phyloP scores from a whole-genome alignment of 2,888 invertebrate genomes.

The Cantharis flavilabris region DNA sequence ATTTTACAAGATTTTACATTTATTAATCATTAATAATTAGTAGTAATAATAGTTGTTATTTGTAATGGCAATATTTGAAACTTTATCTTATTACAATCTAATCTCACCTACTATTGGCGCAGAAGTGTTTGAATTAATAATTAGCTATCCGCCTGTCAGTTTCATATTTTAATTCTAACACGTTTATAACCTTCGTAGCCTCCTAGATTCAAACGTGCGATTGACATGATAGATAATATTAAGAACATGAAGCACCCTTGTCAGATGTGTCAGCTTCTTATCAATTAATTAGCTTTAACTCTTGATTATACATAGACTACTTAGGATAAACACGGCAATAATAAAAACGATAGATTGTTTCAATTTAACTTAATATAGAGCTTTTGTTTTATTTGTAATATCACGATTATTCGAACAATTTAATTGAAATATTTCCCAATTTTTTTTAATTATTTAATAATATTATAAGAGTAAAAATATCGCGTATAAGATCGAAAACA shows the following conservation, averaged over 20 bases:
- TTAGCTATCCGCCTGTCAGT: background rate
- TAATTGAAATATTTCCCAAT: no score
- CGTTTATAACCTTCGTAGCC: background rate
- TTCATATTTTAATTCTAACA: background rate
- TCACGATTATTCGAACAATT: no score
- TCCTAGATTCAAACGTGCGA: background rate
- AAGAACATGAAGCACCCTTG: background rate
- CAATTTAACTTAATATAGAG: background rate
- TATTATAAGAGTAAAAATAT: no score
- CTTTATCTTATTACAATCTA: background rate
- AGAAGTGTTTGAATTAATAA: background rate
- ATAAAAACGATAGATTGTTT: background rate
- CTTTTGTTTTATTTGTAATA: background rate
- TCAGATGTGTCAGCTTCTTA: background rate
- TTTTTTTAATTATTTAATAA: no score
- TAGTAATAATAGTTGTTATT: background rate
- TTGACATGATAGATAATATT: background rate
- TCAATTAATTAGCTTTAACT: background rate
- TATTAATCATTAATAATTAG: background rate
- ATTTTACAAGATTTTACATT: background rate
- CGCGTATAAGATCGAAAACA: no score
- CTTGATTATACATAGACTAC: background rate
- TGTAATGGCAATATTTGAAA: background rate
- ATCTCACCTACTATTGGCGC: background rate
- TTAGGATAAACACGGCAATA: background rate